These are phyloP conservation scores for Vidua chalybeata DNA, from an alignment of 2,113 vertebrate species.

Conservation along the genomic window DNA sequence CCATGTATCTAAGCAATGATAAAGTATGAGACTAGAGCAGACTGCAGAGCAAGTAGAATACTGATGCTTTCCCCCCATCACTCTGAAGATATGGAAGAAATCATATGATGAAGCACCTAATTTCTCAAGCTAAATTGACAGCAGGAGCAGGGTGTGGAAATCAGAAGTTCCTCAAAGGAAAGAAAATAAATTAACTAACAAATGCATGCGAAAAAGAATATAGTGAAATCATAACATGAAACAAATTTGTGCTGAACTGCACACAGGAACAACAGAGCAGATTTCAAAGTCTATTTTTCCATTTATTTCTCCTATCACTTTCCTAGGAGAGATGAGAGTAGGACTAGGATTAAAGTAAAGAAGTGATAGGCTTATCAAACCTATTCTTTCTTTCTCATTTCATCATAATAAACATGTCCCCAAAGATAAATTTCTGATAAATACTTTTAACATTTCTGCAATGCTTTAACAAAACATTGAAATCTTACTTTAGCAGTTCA, in stretches of 20 bases:
- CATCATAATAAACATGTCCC: not conserved
- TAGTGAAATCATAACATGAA: not conserved
- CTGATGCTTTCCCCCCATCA: not conserved
- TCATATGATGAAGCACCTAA: not conserved
- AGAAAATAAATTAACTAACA: not conserved
- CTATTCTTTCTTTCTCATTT: not conserved
- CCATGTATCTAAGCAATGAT: not conserved
- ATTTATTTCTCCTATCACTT: not conserved
- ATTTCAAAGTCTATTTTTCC: not conserved
- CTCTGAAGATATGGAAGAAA: not conserved
- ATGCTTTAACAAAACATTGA: not conserved
- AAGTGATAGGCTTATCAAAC: not conserved
- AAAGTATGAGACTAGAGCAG: not conserved
- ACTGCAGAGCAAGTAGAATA: not conserved
- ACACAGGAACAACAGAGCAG: not conserved
- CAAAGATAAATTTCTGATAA: not conserved
- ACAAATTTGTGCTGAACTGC: not conserved
- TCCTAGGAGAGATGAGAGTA: not conserved
- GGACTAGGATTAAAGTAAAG: not conserved
- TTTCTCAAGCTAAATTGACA: not conserved
- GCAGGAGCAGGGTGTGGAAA: not conserved
- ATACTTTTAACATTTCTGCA: not conserved
- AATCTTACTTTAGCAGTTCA: conserved; percentile 93
- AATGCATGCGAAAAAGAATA: not conserved
- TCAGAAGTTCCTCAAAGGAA: not conserved